These are phyloP conservation scores for Trypoxylon attenuatum DNA, from an alignment of 2,888 invertebrate genomes.

Conservation along the genomic window DNA sequence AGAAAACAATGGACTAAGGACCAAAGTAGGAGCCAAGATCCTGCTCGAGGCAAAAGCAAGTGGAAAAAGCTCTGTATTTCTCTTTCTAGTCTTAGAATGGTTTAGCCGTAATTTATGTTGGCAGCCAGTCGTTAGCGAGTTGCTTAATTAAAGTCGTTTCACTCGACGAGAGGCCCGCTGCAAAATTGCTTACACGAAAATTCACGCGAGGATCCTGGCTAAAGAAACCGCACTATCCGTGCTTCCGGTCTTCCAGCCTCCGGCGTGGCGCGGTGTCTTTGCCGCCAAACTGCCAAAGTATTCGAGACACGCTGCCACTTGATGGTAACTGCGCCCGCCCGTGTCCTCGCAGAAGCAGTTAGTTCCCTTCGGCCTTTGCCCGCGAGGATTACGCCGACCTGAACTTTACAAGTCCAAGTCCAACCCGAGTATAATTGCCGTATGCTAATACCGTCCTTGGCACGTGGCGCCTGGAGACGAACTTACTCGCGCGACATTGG, in stretches of 20 bases:
- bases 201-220: constrained; percentile 24
- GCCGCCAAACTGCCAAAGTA: constrained; percentile 23
- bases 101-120: constrained; percentile 64
- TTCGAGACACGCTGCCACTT: constrained; percentile 15
- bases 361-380: background rate
- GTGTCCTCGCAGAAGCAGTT: background rate
- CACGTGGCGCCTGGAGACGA: too few species aligned
- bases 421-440: background rate
- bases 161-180: constrained; percentile 45
- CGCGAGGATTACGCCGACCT: too few species aligned
- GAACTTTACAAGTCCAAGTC: too few species aligned
- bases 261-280: constrained; percentile 18
- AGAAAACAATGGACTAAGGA: background rate
- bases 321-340: background rate
- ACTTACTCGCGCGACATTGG: background rate
- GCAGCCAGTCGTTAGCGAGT: constrained; percentile 58
- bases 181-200: constrained; percentile 56
- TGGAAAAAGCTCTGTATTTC: background rate
- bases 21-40: background rate
- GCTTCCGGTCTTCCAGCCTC: background rate
- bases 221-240: background rate
- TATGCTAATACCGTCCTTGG: background rate
- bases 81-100: constrained; percentile 21
- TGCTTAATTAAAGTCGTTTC: constrained; percentile 62
- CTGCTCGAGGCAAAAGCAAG: constrained; percentile 5